A percentile compares a stretch with the other conserved stretches of the same genome.
Evolutionary conservation across 2,888 invertebrate genomes (phyloP).

Genomic region (Lasioglossum pauxillum): DNA sequence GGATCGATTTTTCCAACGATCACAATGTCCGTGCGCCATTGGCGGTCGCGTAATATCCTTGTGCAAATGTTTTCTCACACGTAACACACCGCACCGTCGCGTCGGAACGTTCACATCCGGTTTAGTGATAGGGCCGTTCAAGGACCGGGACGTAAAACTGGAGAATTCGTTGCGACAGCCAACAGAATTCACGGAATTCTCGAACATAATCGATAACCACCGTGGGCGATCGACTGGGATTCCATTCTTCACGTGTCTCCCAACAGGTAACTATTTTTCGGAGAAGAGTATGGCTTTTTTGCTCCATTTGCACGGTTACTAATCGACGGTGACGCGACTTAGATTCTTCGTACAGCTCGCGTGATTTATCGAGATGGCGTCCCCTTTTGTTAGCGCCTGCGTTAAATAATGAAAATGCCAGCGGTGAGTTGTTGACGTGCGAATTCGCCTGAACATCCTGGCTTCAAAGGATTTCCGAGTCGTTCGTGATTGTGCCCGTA

Average conservation of each 20-base stretch:
- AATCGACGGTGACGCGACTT: not conserved
- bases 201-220: not conserved
- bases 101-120: slow-evolving; percentile 60
- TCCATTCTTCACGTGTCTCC: not conserved
- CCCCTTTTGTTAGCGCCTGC: not conserved
- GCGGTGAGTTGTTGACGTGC: not conserved
- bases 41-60: slow-evolving; percentile 49
- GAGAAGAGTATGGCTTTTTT: not conserved
- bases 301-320: not conserved
- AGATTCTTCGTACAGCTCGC: not conserved
- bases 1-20: slow-evolving; percentile 39
- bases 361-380: not conserved
- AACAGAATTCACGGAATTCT: slow-evolving; percentile 36
- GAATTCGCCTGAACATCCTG: not conserved
- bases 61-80: slow-evolving; percentile 51
- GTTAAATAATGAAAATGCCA: not conserved
- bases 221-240: not conserved
- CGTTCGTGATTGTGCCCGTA: not conserved
- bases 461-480: not conserved
- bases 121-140: slow-evolving; percentile 35
- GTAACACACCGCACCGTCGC: slow-evolving; percentile 17
- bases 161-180: slow-evolving; percentile 18
- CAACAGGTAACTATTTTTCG: not conserved
- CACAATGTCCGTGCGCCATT: slow-evolving; percentile 5
- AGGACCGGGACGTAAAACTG: slow-evolving; percentile 23